Evolutionary conservation across 1,140 invertebrate species (phyloP).

Genomic region (Cydia fagiglandana): DNA sequence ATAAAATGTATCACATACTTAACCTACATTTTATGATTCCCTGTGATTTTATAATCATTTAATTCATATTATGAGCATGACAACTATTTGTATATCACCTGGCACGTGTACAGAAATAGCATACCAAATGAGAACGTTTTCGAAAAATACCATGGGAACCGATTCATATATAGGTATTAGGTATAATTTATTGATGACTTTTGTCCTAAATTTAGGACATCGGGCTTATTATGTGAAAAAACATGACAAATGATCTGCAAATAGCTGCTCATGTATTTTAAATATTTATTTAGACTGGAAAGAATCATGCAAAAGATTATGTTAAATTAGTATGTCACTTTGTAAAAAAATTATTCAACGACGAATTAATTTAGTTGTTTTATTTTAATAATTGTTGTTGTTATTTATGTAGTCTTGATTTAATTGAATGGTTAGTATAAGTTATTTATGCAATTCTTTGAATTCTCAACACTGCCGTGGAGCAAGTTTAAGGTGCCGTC

Average conservation of each 20-base stretch:
- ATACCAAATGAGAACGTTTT: too few species aligned
- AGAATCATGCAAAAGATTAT: neutral
- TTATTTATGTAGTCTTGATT: slow-evolving; percentile 58
- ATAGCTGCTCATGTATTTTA: neutral
- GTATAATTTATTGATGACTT: too few species aligned
- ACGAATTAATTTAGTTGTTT: slow-evolving; percentile 49
- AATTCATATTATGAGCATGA: neutral
- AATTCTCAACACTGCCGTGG: slow-evolving; percentile 9
- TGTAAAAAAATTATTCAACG: slow-evolving; percentile 4
- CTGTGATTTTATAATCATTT: slow-evolving; percentile 1
- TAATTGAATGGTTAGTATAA: slow-evolving; percentile 29
- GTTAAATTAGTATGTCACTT: neutral
- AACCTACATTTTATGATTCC: neutral
- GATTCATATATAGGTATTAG: too few species aligned
- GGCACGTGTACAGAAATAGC: neutral
- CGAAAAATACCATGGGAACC: too few species aligned
- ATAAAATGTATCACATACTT: neutral
- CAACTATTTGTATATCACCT: neutral
- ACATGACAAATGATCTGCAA: neutral
- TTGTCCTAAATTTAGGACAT: too few species aligned
- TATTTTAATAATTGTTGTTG: slow-evolving; percentile 40
- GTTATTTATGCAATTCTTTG: slow-evolving; percentile 32
- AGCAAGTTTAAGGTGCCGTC: neutral
- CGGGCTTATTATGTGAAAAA: too few species aligned
- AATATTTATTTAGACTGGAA: neutral